Evolutionary conservation across 2,888 invertebrate genomes (phyloP), one percentile per base, ranked within the genome.

Genomic region (Isoperla grammatica): DNA sequence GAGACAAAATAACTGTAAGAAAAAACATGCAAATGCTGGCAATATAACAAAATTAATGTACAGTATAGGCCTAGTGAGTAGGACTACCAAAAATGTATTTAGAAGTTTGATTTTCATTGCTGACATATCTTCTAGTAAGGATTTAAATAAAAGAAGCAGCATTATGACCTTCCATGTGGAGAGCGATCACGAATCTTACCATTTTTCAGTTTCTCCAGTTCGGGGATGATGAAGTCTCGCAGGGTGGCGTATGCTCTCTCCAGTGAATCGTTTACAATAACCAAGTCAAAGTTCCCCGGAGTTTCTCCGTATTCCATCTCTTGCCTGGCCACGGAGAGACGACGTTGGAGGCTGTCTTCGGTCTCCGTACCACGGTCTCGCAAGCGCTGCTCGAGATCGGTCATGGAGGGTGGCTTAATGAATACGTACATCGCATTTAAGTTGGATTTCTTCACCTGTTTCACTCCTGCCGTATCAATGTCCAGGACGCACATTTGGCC

Each of bases 381-480:
- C 57, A 93, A 76, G 39, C 92, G 79, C 57, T 80, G 78, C 71
- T 89, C 92, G 63, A 97, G 77, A 67, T 85, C 87, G 39, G 83
- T 80, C 63, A 95, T 73, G 5, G 87, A 88, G 3, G 96, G 98
- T n/a, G 98, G 96, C 76, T 90, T 89, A 37, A 99, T 82, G 73
- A 96, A 96, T 19, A 99, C 85, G 65, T 88, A 85, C 68, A 90
- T 77, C 0, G 96, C 91, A 72, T 92, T 82, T 9, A 97, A 76
- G 69, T 89, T 84, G 19, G 89, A 87, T 59, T 83, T 79, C 70
- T 90, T 92, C 11, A 98, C 85, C 74, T 86, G 89, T 68, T 90
- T 90, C 0, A 97, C 96, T 17, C 97, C 98, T 77, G 97, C 91
- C 57, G 93, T 85, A 69, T 98, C 97, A 66, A 98, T 92, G 72